phyloP scores from a whole-genome alignment of 1,140 invertebrate genomes.

The Drosophila setifemur region DNA sequence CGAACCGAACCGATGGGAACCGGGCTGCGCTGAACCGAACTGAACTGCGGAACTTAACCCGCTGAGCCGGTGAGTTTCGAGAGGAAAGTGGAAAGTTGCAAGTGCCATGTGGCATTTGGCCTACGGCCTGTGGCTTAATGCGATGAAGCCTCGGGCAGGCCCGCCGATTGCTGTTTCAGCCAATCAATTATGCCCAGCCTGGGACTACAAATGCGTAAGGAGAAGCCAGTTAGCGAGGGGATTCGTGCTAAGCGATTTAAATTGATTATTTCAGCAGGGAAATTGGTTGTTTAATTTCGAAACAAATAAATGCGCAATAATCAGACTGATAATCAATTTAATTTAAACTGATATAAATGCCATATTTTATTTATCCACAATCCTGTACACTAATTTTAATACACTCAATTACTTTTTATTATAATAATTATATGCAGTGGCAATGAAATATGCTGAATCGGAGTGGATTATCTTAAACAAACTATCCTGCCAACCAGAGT shows the following conservation, averaged over 20 bases:
- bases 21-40: not conserved
- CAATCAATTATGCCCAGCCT: conserved; percentile 28
- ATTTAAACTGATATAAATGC: no score
- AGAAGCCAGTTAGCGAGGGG: not conserved
- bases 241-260: not conserved
- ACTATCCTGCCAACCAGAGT: no score
- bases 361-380: no score
- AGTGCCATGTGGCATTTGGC: conserved; percentile 15
- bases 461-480: no score
- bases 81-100: conserved; percentile 10
- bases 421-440: no score
- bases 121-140: not conserved
- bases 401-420: no score
- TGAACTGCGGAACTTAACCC: conserved; percentile 20
- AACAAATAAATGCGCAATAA: no score
- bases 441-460: no score
- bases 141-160: not conserved
- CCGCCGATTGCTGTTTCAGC: conserved; percentile 15
- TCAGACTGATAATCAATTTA: no score
- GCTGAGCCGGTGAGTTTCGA: conserved; percentile 11
- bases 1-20: conserved; percentile 4
- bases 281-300: no score
- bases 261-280: not conserved
- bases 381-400: no score
- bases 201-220: not conserved